A percentile compares a stretch with the other conserved stretches of the same genome.
These are phyloP conservation scores for Tokudaia muenninki DNA, from an alignment of 2,797 vertebrate species.

Conservation along the genomic window DNA sequence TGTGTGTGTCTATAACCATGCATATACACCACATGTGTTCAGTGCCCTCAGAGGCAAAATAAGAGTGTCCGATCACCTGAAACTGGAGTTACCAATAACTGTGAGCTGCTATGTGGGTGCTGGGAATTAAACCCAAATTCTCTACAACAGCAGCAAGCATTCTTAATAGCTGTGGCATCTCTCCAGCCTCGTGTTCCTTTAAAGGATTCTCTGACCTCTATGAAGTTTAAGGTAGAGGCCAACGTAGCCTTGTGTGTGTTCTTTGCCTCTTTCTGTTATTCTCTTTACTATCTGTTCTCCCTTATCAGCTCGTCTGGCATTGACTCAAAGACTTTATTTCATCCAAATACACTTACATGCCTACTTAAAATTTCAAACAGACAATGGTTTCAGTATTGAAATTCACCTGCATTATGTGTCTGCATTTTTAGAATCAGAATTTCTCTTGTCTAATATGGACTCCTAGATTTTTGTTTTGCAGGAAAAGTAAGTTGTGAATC, in stretches of 20 bases:
- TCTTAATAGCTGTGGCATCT: background rate
- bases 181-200: background rate
- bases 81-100: background rate
- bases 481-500: background rate
- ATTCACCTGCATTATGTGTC: background rate
- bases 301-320: background rate
- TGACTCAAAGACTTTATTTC: background rate
- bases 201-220: background rate
- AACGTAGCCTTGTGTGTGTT: background rate
- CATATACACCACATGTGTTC: background rate
- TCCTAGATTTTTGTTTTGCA: background rate
- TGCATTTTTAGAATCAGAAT: background rate
- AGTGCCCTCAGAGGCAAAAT: background rate
- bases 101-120: background rate
- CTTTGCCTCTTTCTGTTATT: background rate
- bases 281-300: background rate
- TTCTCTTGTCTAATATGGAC: background rate
- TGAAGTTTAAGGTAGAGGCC: background rate
- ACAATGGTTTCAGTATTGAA: background rate
- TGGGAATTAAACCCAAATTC: background rate
- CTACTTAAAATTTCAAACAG: background rate
- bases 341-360: background rate
- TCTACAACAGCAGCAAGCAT: background rate
- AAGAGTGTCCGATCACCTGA: background rate
- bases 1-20: background rate